These are phyloP conservation scores for Falco peregrinus DNA, from an alignment of 2,797 vertebrate genomes.

Conservation along the genomic window DNA sequence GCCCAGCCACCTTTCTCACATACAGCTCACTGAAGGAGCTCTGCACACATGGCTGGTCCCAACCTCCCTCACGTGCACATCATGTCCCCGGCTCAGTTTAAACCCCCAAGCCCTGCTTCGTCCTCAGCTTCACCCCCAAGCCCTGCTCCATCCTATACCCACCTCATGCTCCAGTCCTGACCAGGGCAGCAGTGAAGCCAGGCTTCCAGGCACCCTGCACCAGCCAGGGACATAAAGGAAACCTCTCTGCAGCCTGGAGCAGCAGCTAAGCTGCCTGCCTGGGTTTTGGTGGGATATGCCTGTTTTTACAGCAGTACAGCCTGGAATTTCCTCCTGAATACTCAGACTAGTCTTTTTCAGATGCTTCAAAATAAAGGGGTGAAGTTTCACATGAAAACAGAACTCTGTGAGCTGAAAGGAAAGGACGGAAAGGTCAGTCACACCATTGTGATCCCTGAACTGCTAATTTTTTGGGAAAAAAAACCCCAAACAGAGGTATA, in stretches of 20 bases:
- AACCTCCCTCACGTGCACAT: fast-evolving
- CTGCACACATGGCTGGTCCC: neutral
- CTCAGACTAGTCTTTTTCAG: constrained; percentile 70
- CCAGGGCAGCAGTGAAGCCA: neutral
- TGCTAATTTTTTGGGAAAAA: neutral
- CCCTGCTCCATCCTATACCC: neutral
- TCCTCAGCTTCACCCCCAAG: neutral
- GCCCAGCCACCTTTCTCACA: neutral
- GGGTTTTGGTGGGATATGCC: neutral
- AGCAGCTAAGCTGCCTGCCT: neutral
- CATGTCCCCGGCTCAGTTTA: neutral
- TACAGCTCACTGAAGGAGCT: neutral
- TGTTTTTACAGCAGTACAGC: constrained; percentile 26
- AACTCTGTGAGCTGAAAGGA: constrained; percentile 81
- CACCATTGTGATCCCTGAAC: neutral
- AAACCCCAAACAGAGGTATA: neutral
- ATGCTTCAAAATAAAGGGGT: constrained; percentile 85
- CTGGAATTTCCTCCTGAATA: constrained; percentile 30
- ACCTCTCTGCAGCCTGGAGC: neutral
- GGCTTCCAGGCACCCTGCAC: neutral
- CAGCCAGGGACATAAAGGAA: neutral
- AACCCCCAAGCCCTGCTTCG: no score
- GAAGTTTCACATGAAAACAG: constrained; percentile 83
- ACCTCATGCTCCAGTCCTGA: neutral
- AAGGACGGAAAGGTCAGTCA: constrained; percentile 79